Evolutionary conservation across 2,797 vertebrate genomes (phyloP), one percentile per base, ranked within the genome.

Genomic region (Eulemur coronatus): DNA sequence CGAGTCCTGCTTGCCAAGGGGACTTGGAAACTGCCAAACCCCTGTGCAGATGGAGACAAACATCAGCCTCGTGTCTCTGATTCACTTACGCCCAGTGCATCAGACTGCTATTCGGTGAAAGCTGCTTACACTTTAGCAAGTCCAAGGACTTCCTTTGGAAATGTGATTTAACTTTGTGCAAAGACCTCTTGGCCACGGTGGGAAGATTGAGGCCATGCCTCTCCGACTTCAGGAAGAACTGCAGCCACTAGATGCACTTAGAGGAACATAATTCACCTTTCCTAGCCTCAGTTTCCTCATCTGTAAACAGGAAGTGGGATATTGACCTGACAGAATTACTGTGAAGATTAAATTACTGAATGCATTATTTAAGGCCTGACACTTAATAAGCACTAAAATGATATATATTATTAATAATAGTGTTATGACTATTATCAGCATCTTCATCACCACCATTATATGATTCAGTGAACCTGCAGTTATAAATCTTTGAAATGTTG

Each of bases 51-150:
- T 38, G 61, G 79, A 97, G 93, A 96, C 95, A 96, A 96, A 96
- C 89, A 95, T 38, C 91, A 85, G 9, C 96, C 97, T 96, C 97
- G 79, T 97, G 97, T 91, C 78, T 98, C 95, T 97, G 97, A 97
- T 97, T 98, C 97, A 97, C 55, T 73, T 48, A 65, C 10, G 89
- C 76, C 91, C 89, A 10, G 91, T 84, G 89, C 97, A 38, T 96
- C 95, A 73, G 13, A 50, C 84, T 57, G 93, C 59, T 70, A 3
- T 75, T 80, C 72, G 11, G 50, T 78, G 94, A 94, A 82, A 93
- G 91, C 18, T 4, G 67, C 89, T 95, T 67, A 43, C 93, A 46
- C 79, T 67, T 84, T 93, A 91, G 15, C n/a, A 79, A 89, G 76
- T 78, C 52, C 6, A 46, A 89, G 84, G 48, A 35, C 41, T 50